These are phyloP conservation scores for Petromus typicus DNA, from an alignment of 2,113 vertebrate genomes.

Conservation along the genomic window DNA sequence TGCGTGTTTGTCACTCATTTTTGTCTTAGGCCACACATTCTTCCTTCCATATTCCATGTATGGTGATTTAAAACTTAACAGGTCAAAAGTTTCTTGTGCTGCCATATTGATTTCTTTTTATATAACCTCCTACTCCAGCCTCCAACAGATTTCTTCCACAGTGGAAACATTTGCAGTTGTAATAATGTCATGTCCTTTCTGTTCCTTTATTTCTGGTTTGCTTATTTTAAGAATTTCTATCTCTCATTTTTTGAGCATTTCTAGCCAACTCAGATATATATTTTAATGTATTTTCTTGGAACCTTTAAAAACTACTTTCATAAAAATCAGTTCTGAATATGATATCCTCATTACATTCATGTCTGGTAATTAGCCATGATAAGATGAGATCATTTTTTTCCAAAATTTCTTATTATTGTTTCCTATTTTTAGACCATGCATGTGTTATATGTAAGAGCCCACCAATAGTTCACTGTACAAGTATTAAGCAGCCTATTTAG, in stretches of 20 bases:
- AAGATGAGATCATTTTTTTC: conserved; percentile 22
- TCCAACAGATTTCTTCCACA: neutral
- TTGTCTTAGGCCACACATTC: neutral
- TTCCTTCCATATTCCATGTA: neutral
- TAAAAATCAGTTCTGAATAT: neutral
- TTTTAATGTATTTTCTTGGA: neutral
- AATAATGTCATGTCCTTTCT: neutral
- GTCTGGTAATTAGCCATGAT: conserved; percentile 36
- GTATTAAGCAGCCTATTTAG: neutral
- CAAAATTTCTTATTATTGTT: neutral
- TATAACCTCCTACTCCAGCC: neutral
- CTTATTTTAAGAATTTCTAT: conserved; percentile 62
- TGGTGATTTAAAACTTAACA: neutral
- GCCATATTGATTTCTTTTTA: neutral
- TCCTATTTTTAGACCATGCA: neutral
- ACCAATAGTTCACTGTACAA: neutral
- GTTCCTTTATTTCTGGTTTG: conserved; percentile 30
- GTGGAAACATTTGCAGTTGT: neutral
- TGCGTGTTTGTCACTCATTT: neutral
- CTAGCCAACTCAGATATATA: neutral
- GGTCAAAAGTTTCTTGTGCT: neutral
- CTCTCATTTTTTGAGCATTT: neutral
- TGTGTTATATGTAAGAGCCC: neutral
- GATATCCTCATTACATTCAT: neutral
- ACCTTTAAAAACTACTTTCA: conserved; percentile 19